Conservation (phyloP, 2,888 invertebrate genomes). For the Drosophila subquinaria region DNA sequence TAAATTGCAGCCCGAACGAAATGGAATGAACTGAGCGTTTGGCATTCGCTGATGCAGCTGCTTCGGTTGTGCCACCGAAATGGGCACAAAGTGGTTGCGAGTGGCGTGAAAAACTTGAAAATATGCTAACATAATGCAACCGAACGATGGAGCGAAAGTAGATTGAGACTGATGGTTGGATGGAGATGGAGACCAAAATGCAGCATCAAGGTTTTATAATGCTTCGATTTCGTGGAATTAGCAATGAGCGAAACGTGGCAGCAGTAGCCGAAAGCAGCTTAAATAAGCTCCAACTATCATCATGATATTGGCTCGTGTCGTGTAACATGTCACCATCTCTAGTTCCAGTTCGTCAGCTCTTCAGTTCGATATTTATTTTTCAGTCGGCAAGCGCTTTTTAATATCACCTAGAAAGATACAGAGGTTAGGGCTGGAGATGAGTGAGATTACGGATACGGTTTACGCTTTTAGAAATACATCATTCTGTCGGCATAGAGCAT, state of each 20-base stretch:
- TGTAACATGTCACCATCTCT: neutral
- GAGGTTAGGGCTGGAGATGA: neutral
- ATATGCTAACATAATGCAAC: slow-evolving; percentile 71
- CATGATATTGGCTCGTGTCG: neutral
- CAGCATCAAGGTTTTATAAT: slow-evolving; percentile 78
- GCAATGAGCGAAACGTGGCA: slow-evolving; percentile 68
- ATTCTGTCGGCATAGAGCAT: slow-evolving; percentile 36
- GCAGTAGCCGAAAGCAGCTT: slow-evolving; percentile 26
- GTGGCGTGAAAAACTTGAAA: slow-evolving; percentile 68
- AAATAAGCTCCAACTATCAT: slow-evolving; percentile 1
- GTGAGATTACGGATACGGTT: slow-evolving; percentile 17
- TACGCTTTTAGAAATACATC: slow-evolving; percentile 30
- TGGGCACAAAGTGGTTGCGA: slow-evolving; percentile 59
- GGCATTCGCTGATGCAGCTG: slow-evolving; percentile 54
- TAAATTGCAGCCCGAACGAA: slow-evolving; percentile 67
- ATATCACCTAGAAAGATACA: slow-evolving; percentile 40
- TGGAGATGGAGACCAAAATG: slow-evolving; percentile 30
- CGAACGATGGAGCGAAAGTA: neutral
- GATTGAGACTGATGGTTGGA: slow-evolving; percentile 9
- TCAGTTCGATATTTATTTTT: slow-evolving; percentile 53
- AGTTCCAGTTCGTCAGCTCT: slow-evolving; percentile 18
- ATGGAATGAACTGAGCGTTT: slow-evolving; percentile 19
- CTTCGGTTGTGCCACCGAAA: slow-evolving; percentile 38
- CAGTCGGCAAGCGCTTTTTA: slow-evolving; percentile 60
- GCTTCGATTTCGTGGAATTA: slow-evolving; percentile 83